Conservation (phyloP, 2,888 invertebrate species). For the Cistogaster globosa region DNA sequence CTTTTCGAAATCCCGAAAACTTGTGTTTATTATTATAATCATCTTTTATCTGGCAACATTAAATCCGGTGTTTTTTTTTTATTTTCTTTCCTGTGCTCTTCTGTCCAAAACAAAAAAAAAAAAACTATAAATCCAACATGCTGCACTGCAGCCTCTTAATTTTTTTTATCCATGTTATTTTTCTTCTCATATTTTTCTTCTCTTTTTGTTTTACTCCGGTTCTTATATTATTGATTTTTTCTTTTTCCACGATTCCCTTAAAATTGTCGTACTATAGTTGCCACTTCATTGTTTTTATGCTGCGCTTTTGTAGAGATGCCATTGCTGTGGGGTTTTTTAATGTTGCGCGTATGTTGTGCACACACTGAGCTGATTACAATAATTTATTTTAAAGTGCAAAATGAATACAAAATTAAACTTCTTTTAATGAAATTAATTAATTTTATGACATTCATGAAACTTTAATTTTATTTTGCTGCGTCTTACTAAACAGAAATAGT, state of each 20-base stretch:
- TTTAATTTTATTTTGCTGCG: no score
- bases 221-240: slow-evolving; percentile 72
- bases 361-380: no score
- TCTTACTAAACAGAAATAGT: no score
- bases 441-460: no score
- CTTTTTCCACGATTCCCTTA: slow-evolving; percentile 20
- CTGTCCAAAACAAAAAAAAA: background rate
- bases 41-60: slow-evolving; percentile 17
- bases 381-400: no score
- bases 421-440: no score
- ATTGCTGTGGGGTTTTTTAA: slow-evolving; percentile 25
- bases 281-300: slow-evolving; percentile 33
- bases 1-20: no score
- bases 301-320: slow-evolving; percentile 49
- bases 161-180: slow-evolving; percentile 1
- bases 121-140: slow-evolving; percentile 14
- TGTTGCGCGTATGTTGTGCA: no score
- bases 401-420: no score
- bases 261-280: slow-evolving; percentile 29
- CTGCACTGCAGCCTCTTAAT: slow-evolving; percentile 46
- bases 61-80: slow-evolving; percentile 30
- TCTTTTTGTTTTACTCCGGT: slow-evolving; percentile 60
- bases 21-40: no score
- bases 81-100: background rate
- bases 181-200: slow-evolving; percentile 46